Base-by-base conservation (phyloP, 2,888 invertebrate species). In the Cantharis lateralis region DNA sequence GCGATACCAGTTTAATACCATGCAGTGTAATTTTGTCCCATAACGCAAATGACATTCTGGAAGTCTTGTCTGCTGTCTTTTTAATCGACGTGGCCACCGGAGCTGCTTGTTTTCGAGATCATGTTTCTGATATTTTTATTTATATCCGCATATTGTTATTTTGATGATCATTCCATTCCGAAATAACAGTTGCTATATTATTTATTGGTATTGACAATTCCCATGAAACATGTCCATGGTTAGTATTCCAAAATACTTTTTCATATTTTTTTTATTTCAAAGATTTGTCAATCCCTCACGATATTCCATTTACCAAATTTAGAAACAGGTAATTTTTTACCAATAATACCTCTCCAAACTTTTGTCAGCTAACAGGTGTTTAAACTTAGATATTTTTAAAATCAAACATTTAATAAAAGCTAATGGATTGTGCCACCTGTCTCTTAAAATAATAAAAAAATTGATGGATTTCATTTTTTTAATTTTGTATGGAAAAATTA, bases 91-190 rank as follows among this genome's bases (percentile, higher is more conserved):
- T 69, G 77, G 77, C 77, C 77, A 77, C 77, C 77, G 69, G 74
- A 74, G 74, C 74, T 77, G 77, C 77, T 71, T 74, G 77, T 77
- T 77, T 71, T 74, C 71, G 62, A 77, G 74, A 75, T 77, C 77
- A 75, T 75, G 74, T 74, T 77, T 74, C 72, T 73, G 76, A 76
- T 77, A 74, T 77, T 77, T 74, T 77, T 77, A 77, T 77, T 77
- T 77, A 71, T 71, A 66, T 76, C 70, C 68, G 62, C 68, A 70
- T 73, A 63, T 66, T 72, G 64, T 70, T 70, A 64, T 70, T 74
- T 70, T 70, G 63, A 70, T 24, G 74, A 74, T 70, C 64, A 48
- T 74, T 24, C 24, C 24, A 9, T 24, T 70, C 32, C 20, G 9
- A 69, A 68, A 16, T 32, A 72, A 76, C 71, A 76, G 15, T 68